Percentiles rank a stretch among this genome's conserved stretches.
Conservation (phyloP, 2,888 invertebrate genomes). For the Onchidella celtica region DNA sequence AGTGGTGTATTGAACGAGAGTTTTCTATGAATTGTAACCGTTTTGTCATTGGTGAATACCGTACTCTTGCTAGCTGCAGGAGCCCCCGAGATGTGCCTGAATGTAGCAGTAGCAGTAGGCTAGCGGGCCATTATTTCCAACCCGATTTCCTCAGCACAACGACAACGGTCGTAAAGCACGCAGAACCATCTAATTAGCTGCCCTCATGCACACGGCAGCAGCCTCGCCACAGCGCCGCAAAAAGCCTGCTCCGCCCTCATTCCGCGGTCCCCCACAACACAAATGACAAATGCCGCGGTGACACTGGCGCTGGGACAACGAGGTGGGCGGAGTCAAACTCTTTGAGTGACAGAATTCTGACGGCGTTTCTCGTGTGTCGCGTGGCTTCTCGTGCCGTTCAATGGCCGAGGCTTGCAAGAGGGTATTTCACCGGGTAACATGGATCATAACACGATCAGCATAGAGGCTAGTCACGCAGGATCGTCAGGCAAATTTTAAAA, state of each 20-base stretch:
- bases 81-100: too few species aligned
- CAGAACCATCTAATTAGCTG: slow-evolving; percentile 18
- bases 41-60: too few species aligned
- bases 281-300: not conserved
- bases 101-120: too few species aligned
- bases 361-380: slow-evolving; percentile 26
- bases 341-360: slow-evolving; percentile 27
- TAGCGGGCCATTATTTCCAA: too few species aligned
- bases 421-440: slow-evolving; percentile 39
- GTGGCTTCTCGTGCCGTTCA: slow-evolving; percentile 42
- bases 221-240: slow-evolving; percentile 2
- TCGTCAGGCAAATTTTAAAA: slow-evolving; percentile 46
- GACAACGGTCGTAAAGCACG: not conserved
- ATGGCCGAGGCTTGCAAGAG: slow-evolving; percentile 30
- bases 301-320: not conserved
- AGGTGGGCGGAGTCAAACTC: slow-evolving; percentile 16
- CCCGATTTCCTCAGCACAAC: too few species aligned
- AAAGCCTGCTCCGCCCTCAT: not conserved
- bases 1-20: too few species aligned
- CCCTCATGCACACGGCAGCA: slow-evolving; percentile 2
- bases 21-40: too few species aligned
- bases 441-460: slow-evolving; percentile 46
- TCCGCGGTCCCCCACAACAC: not conserved
- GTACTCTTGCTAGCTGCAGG: too few species aligned
- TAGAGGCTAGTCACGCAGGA: slow-evolving; percentile 44